Evolutionary conservation across 2,888 invertebrate genomes (phyloP).

Genomic region (Notodonta ziczac): DNA sequence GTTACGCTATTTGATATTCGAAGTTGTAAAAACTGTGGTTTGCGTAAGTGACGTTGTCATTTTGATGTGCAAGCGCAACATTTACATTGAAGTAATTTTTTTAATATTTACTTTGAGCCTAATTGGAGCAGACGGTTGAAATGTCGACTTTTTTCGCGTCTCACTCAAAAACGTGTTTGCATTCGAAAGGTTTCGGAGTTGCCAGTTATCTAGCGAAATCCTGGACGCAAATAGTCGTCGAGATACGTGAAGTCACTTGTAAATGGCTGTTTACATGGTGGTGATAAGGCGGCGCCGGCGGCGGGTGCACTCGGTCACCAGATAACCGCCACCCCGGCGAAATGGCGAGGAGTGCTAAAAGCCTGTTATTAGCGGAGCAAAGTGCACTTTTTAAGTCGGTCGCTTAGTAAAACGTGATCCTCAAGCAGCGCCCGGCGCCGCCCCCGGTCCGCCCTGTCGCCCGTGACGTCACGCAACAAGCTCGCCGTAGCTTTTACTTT

Average conservation of each 20-base stretch:
- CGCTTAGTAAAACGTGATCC: conserved; percentile 53
- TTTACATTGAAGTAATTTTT: not conserved
- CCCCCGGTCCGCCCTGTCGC: conserved; percentile 79
- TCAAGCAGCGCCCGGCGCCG: conserved; percentile 68
- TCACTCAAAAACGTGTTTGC: conserved; percentile 43
- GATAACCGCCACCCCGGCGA: conserved; percentile 65
- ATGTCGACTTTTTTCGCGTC: conserved; percentile 40
- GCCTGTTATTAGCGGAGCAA: conserved; percentile 68
- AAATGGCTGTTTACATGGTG: conserved; percentile 71
- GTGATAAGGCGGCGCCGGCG: conserved; percentile 82
- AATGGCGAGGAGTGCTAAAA: conserved; percentile 75
- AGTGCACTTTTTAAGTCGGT: conserved; percentile 65
- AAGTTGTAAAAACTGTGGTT: conserved; percentile 23
- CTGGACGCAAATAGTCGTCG: conserved; percentile 70
- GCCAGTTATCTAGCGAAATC: conserved; percentile 71
- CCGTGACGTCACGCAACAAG: conserved; percentile 77
- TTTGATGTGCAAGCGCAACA: conserved; percentile 22
- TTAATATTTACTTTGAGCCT: conserved; percentile 9
- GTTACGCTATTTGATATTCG: not conserved
- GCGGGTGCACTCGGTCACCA: conserved; percentile 66
- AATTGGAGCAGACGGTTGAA: conserved; percentile 25
- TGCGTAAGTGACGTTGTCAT: conserved; percentile 47
- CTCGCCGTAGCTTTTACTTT: conserved; percentile 69
- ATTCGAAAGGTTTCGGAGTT: conserved; percentile 41
- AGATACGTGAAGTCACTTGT: conserved; percentile 74